Conservation (phyloP, 2,113 vertebrate genomes). For the Corapipo altera region DNA sequence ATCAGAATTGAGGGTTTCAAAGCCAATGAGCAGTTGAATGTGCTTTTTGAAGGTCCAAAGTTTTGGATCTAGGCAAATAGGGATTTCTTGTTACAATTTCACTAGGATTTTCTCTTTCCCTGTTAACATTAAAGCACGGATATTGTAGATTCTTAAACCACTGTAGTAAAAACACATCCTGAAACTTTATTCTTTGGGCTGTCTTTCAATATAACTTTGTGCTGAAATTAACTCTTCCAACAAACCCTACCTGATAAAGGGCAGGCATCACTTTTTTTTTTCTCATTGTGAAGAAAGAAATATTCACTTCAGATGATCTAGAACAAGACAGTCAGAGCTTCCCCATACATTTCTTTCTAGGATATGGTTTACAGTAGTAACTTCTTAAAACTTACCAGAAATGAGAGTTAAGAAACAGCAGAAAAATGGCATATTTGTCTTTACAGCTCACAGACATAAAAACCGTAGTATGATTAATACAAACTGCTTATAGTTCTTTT, state of each 20-base stretch:
- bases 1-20: neutral
- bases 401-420: neutral
- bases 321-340: neutral
- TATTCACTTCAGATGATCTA: neutral
- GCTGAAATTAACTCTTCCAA: neutral
- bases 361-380: accelerated
- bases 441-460: neutral
- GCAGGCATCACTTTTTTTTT: neutral
- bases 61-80: neutral
- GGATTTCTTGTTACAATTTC: neutral
- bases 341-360: neutral
- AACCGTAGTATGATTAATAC: neutral
- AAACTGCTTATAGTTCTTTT: neutral
- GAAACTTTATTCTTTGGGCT: neutral
- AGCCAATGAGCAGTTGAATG: accelerated
- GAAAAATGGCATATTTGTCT: neutral
- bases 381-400: neutral
- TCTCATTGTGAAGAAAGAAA: neutral
- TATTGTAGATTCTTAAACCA: neutral
- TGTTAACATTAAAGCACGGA: neutral
- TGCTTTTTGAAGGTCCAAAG: neutral
- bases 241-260: neutral
- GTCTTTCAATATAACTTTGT: neutral
- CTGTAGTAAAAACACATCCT: neutral
- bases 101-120: neutral